phyloP scores from a whole-genome alignment of 2,797 vertebrate species.

The Sebastes oblongus region DNA sequence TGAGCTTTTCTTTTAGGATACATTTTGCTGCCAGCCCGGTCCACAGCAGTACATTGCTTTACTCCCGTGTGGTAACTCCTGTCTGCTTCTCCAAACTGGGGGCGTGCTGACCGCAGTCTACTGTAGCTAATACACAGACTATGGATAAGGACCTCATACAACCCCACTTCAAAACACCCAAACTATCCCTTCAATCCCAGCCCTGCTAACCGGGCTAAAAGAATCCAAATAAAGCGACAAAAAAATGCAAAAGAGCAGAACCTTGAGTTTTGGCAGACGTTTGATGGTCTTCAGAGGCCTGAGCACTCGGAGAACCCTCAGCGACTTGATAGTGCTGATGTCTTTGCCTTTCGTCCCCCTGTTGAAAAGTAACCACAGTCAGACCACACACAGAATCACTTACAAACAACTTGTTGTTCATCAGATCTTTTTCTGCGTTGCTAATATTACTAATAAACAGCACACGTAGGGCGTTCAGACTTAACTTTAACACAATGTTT shows the following conservation, averaged over 20 bases:
- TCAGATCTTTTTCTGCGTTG: background rate
- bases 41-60: too few species aligned
- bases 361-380: slow-evolving; percentile 21
- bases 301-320: slow-evolving; percentile 93
- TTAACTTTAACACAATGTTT: background rate
- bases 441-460: background rate
- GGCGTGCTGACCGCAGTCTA: too few species aligned
- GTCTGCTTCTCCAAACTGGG: too few species aligned
- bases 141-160: too few species aligned
- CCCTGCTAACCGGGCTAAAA: background rate
- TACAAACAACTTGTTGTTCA: background rate
- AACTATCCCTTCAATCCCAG: background rate
- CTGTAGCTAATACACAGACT: too few species aligned
- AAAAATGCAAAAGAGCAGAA: slow-evolving; percentile 41
- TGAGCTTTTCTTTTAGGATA: too few species aligned
- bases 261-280: slow-evolving; percentile 95
- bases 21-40: too few species aligned
- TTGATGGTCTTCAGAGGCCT: slow-evolving; percentile 98
- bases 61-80: too few species aligned
- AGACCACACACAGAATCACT: background rate
- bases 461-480: background rate
- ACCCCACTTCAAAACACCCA: too few species aligned
- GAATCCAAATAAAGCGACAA: background rate
- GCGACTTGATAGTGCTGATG: slow-evolving; percentile 98
- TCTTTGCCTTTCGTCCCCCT: slow-evolving; percentile 96